phyloP scores from a whole-genome alignment of 2,888 invertebrate genomes.

The Odontomyia ornata region DNA sequence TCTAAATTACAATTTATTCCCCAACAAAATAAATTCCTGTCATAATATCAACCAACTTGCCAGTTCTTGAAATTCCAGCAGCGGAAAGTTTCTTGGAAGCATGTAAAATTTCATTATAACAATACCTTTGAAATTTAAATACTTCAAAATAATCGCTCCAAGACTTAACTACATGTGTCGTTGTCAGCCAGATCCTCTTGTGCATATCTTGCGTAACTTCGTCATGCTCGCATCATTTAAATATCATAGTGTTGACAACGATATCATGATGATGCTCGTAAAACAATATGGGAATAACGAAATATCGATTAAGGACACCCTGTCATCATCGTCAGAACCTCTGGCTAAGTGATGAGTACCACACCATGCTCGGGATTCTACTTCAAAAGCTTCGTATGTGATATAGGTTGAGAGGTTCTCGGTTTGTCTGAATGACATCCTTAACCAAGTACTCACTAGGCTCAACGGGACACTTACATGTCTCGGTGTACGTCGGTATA shows the following conservation, averaged over 20 bases:
- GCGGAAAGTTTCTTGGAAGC: no score
- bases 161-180: no score
- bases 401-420: slow-evolving; percentile 40
- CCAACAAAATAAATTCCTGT: no score
- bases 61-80: no score
- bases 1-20: no score
- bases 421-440: slow-evolving; percentile 41
- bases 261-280: slow-evolving; percentile 22
- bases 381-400: slow-evolving; percentile 25
- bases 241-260: slow-evolving; percentile 14
- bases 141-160: no score
- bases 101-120: no score
- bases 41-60: no score
- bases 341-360: slow-evolving; percentile 7
- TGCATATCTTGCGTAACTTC: neutral
- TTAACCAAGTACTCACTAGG: slow-evolving; percentile 33
- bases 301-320: slow-evolving; percentile 31
- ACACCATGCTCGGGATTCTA: slow-evolving; percentile 11
- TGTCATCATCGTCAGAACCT: slow-evolving; percentile 17
- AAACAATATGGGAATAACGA: slow-evolving; percentile 20
- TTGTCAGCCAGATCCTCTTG: no score
- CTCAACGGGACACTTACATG: slow-evolving; percentile 10
- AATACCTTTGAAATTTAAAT: no score
- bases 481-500: neutral
- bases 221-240: neutral